A percentile compares a stretch with the other conserved stretches of the same genome.
These are phyloP conservation scores for Conops quadrifasciatus DNA, from an alignment of 2,888 invertebrate species.

Conservation along the genomic window DNA sequence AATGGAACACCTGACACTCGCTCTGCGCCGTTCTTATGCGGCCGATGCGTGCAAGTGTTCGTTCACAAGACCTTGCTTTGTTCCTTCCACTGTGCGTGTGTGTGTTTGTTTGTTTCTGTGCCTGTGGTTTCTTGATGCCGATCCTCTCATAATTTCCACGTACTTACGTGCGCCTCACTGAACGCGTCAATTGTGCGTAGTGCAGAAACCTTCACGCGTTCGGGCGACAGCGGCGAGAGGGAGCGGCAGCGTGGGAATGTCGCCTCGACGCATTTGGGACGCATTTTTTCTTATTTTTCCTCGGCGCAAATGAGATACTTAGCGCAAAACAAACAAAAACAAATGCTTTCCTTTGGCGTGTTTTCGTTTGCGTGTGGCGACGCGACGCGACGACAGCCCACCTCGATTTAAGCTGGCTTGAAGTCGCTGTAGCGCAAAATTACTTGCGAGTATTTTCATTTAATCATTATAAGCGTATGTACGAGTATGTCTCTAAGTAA, in stretches of 20 bases:
- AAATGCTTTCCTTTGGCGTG: too few species aligned
- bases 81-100: neutral
- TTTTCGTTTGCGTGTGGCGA: neutral
- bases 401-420: too few species aligned
- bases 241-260: slow-evolving; percentile 17
- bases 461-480: neutral
- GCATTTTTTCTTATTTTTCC: too few species aligned
- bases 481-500: neutral
- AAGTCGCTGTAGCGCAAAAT: too few species aligned
- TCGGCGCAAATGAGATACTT: too few species aligned
- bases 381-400: neutral
- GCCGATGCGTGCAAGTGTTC: slow-evolving; percentile 12
- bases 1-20: slow-evolving; percentile 19
- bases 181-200: slow-evolving; percentile 24
- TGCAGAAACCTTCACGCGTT: neutral
- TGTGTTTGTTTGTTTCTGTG: neutral
- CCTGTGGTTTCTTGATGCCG: neutral
- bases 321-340: too few species aligned
- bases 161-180: slow-evolving; percentile 30
- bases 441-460: too few species aligned
- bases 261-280: neutral
- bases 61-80: slow-evolving; percentile 18
- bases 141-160: neutral
- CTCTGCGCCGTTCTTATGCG: slow-evolving; percentile 14
- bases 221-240: neutral